A percentile compares a stretch with the other conserved stretches of the same genome.
phyloP scores from a whole-genome alignment of 2,888 invertebrate genomes.

The Acanthoscelides obtectus region DNA sequence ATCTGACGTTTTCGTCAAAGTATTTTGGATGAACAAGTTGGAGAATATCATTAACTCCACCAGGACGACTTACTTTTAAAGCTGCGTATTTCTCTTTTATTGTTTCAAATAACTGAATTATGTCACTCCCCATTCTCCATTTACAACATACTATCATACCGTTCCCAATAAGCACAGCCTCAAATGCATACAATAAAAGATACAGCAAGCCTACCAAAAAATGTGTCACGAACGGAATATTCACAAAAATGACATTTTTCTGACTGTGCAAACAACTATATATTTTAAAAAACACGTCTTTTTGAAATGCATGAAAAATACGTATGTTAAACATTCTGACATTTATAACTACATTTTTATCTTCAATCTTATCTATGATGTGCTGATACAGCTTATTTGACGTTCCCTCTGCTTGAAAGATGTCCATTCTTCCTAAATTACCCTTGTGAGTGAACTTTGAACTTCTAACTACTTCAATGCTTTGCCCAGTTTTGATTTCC shows the following conservation, averaged over 20 bases:
- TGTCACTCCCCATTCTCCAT: conserved; percentile 5
- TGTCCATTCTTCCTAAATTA: conserved; percentile 18
- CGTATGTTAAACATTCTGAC: conserved; percentile 25
- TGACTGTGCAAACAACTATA: conserved; percentile 14
- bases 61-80: conserved; percentile 2
- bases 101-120: neutral
- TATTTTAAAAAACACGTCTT: conserved; percentile 26
- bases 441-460: conserved; percentile 53
- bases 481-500: conserved; percentile 45
- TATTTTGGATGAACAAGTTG: conserved; percentile 24
- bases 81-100: conserved; percentile 18
- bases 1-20: conserved; percentile 16
- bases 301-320: conserved; percentile 32
- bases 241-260: conserved; percentile 35
- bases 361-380: conserved; percentile 14
- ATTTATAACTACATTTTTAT: conserved; percentile 26
- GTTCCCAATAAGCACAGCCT: conserved; percentile 29
- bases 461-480: conserved; percentile 52
- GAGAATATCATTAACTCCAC: conserved; percentile 26
- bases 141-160: conserved; percentile 24
- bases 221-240: conserved; percentile 38
- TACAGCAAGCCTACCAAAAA: conserved; percentile 40
- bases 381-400: conserved; percentile 19
- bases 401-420: conserved; percentile 6
- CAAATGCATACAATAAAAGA: conserved; percentile 31